phyloP scores from a whole-genome alignment of 2,797 vertebrate species.

The Alcedo quadribrachys region DNA sequence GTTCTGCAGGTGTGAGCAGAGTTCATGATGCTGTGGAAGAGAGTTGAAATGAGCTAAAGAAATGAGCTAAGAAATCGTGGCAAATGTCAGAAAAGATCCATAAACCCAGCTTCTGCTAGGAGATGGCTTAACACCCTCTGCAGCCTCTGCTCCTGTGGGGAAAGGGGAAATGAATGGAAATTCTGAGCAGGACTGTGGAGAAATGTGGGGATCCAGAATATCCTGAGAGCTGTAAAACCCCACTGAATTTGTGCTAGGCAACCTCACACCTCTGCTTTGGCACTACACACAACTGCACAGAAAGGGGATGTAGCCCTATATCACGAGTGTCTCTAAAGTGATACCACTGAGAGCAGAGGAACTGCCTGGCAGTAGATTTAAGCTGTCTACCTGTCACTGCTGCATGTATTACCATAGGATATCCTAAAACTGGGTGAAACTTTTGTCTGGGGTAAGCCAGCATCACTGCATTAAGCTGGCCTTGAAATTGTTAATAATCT shows the following conservation, averaged over 20 bases:
- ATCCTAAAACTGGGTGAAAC: neutral
- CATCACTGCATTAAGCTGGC: accelerated
- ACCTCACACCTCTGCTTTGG: neutral
- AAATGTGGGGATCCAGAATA: neutral
- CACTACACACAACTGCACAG: neutral
- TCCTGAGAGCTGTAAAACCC: neutral
- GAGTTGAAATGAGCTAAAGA: neutral
- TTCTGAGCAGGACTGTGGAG: neutral
- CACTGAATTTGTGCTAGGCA: neutral
- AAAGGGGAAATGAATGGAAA: slow-evolving; percentile 31
- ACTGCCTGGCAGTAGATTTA: neutral
- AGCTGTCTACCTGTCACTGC: neutral
- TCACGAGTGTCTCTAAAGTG: neutral
- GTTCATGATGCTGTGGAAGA: neutral
- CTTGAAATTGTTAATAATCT: neutral
- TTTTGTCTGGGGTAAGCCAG: neutral
- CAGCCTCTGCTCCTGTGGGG: slow-evolving; percentile 28
- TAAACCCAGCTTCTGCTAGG: neutral
- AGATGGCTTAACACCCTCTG: neutral
- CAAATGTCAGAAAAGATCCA: neutral
- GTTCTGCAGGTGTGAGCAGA: neutral
- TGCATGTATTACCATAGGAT: neutral
- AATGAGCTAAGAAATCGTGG: neutral
- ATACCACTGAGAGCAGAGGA: neutral
- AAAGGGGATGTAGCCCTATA: neutral